phyloP scores from a whole-genome alignment of 2,888 invertebrate genomes.

The Lymantria monacha region DNA sequence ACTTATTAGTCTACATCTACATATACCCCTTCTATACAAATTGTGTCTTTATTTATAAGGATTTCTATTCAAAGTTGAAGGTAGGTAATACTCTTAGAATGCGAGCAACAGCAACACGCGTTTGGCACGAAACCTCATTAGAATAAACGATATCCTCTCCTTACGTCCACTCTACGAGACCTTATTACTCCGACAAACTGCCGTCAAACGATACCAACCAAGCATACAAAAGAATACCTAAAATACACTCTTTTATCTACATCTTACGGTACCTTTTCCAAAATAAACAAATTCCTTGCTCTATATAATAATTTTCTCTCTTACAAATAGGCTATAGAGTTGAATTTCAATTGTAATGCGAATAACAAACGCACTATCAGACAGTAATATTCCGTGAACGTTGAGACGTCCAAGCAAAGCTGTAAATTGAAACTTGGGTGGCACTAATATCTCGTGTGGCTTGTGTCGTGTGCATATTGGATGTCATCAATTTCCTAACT shows the following conservation, averaged over 20 bases:
- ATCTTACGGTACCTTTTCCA: slow-evolving; percentile 43
- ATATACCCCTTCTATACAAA: background rate
- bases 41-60: slow-evolving; percentile 33
- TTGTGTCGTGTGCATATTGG: slow-evolving; percentile 34
- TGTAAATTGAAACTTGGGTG: slow-evolving; percentile 71
- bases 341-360: slow-evolving; percentile 45
- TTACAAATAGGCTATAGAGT: slow-evolving; percentile 46
- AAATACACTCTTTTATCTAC: slow-evolving; percentile 42
- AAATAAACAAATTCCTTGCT: slow-evolving; percentile 12
- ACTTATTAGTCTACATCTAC: too few relatives aligned
- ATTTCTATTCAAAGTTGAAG: slow-evolving; percentile 36
- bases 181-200: slow-evolving; percentile 81
- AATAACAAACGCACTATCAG: slow-evolving; percentile 64
- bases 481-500: slow-evolving; percentile 31
- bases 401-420: slow-evolving; percentile 69
- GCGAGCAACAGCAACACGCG: slow-evolving; percentile 52
- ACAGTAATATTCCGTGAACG: slow-evolving; percentile 59
- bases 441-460: slow-evolving; percentile 56
- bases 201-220: slow-evolving; percentile 71
- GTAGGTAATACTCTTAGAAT: slow-evolving; percentile 40
- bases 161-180: slow-evolving; percentile 79
- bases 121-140: slow-evolving; percentile 72
- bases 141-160: slow-evolving; percentile 82
- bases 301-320: slow-evolving; percentile 44
- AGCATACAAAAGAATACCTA: slow-evolving; percentile 23